Percentiles rank a stretch among this genome's conserved stretches.
Conservation (phyloP, 2,113 vertebrate genomes). For the Mesitornis unicolor region DNA sequence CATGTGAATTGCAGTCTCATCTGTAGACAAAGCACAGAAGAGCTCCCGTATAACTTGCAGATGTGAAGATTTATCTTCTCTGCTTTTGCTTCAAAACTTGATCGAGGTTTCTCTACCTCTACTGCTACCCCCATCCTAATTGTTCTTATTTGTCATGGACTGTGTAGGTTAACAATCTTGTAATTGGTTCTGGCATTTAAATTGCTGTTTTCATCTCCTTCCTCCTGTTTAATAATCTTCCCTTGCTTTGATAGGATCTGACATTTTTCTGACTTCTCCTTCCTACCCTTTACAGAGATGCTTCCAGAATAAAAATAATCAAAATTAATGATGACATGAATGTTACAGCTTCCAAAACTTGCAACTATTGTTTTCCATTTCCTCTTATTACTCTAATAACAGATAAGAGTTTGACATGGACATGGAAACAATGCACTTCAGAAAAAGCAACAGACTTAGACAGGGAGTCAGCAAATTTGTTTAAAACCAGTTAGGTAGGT, state of each 20-base stretch:
- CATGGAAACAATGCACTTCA: background rate
- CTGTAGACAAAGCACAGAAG: background rate
- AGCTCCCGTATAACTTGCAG: background rate
- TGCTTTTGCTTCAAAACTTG: background rate
- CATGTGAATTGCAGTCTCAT: background rate
- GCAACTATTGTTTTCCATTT: background rate
- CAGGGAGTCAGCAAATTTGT: background rate
- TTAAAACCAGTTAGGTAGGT: background rate
- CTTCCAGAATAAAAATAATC: background rate
- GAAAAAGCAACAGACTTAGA: background rate
- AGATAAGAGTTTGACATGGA: background rate
- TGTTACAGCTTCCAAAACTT: conserved; percentile 22
- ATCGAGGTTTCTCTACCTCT: background rate
- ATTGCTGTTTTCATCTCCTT: conserved; percentile 14
- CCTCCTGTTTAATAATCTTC: background rate
- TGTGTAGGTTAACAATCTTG: background rate
- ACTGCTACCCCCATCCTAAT: background rate
- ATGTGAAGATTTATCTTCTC: background rate
- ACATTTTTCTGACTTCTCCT: conserved; percentile 20
- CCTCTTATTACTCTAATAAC: background rate
- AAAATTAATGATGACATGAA: conserved; percentile 23
- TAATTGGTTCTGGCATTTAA: conserved; percentile 9
- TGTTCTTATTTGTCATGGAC: background rate
- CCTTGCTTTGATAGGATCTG: background rate
- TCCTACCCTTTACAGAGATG: background rate